Percentiles rank a stretch among this genome's conserved stretches.
Conservation (phyloP, 1,140 invertebrate genomes). For the Augochlora pura region DNA sequence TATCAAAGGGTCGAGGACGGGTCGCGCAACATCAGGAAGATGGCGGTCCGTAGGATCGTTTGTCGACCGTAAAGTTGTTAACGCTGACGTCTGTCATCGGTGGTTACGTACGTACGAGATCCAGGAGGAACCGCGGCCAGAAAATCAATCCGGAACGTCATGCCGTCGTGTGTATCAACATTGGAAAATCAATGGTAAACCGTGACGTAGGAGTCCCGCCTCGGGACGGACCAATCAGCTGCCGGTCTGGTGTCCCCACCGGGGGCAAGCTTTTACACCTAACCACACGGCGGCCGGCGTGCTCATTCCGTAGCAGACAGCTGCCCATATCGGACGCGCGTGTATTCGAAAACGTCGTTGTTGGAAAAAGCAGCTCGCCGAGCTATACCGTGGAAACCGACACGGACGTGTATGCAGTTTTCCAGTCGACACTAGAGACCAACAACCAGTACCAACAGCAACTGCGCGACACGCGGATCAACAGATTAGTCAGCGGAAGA, state of each 20-base stretch:
- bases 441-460: too few species aligned
- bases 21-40: neutral
- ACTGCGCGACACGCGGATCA: too few species aligned
- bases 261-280: constrained; percentile 32
- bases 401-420: constrained; percentile 63
- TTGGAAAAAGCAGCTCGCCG: constrained; percentile 43
- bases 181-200: constrained; percentile 78
- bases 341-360: constrained; percentile 39
- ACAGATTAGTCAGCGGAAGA: too few species aligned
- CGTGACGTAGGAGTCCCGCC: constrained; percentile 78
- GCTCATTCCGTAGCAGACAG: constrained; percentile 72
- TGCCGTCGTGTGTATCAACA: constrained; percentile 75
- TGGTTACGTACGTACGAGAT: constrained; percentile 49
- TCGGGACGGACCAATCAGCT: constrained; percentile 69
- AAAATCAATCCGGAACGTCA: constrained; percentile 67
- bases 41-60: neutral
- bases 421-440: constrained; percentile 47
- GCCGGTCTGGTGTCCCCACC: constrained; percentile 30
- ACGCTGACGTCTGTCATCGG: neutral
- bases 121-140: constrained; percentile 67
- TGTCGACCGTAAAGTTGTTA: neutral
- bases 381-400: constrained; percentile 3
- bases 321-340: constrained; percentile 58
- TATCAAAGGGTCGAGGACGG: neutral
- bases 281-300: constrained; percentile 61